Evolutionary conservation across 2,888 invertebrate genomes (phyloP), one percentile per base, ranked within the genome.

Genomic region (Euplexia lucipara): DNA sequence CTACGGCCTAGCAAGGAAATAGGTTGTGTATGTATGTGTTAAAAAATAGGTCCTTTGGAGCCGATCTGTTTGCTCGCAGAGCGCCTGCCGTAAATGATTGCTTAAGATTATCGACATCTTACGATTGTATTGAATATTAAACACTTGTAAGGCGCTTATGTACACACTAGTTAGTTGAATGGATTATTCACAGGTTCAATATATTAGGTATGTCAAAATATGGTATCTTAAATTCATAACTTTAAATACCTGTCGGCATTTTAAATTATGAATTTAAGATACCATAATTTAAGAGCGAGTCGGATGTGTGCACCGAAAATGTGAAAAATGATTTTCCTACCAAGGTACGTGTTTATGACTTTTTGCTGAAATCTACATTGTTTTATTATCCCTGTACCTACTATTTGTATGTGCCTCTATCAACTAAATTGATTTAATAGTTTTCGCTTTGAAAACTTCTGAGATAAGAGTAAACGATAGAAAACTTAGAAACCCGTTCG

Each of bases 61-160:
- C 12, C 20, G 0, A 14, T 16, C 32, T 20, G 14, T 26, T 12
- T 12, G 14, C 12, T 49, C 14, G 35, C 14, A 48, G 52, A 59
- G 70, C 53, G 53, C 75, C 70, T 75, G 61, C 3, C 9, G n/a
- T n/a, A 52, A 54, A 22, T 32, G 16, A 58, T 34, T 37, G 41
- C 18, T 30, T 26, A 39, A 20, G 2, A 12, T 39, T n/a, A 22
- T 39, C 20, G 3, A 47, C 16, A 34, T 30, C 32, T 20, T 42
- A 4, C 14, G 9, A 32, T 32, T 45, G 35, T 14, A 22, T 18
- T 32, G 35, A 35, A 56, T 56, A 56, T 30, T 14, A 51, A 58
- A 51, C n/a, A 61, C 30, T 44, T 41, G 22, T 12, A 16, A 72
- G 70, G 70, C 72, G 70, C 49, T 76, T 35, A 16, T 39, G 20